These are phyloP conservation scores for Allacma fusca DNA, from an alignment of 2,888 invertebrate genomes.

Conservation along the genomic window DNA sequence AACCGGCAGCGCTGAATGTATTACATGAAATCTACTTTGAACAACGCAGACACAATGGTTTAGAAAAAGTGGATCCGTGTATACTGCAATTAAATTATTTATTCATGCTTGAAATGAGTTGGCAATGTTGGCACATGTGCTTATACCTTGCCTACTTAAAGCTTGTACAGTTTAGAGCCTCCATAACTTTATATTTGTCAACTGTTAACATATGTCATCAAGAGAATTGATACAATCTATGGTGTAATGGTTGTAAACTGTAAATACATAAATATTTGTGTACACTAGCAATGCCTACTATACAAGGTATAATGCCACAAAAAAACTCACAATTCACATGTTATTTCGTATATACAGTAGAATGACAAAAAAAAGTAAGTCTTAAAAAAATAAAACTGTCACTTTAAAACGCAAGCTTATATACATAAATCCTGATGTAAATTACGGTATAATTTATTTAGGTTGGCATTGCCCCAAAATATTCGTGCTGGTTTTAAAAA, in stretches of 20 bases:
- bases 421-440: not conserved
- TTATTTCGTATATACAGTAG: not conserved
- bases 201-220: too few species aligned
- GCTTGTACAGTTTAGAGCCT: too few species aligned
- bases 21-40: not conserved
- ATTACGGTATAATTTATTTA: slow-evolving; percentile 3
- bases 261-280: not conserved
- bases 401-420: not conserved
- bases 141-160: too few species aligned
- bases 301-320: not conserved
- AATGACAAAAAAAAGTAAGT: not conserved
- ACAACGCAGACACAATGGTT: too few species aligned
- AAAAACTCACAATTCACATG: not conserved
- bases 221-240: too few species aligned
- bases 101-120: too few species aligned
- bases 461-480: slow-evolving; percentile 2
- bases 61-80: too few species aligned
- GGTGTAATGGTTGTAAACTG: too few species aligned
- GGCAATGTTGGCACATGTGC: too few species aligned
- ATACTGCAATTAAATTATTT: too few species aligned
- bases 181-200: too few species aligned
- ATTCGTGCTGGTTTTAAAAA: not conserved
- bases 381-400: not conserved
- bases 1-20: not conserved
- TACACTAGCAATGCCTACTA: not conserved